These are phyloP conservation scores for Drosophila mojavensis DNA, from an alignment of 1,140 invertebrate species.

Conservation along the genomic window DNA sequence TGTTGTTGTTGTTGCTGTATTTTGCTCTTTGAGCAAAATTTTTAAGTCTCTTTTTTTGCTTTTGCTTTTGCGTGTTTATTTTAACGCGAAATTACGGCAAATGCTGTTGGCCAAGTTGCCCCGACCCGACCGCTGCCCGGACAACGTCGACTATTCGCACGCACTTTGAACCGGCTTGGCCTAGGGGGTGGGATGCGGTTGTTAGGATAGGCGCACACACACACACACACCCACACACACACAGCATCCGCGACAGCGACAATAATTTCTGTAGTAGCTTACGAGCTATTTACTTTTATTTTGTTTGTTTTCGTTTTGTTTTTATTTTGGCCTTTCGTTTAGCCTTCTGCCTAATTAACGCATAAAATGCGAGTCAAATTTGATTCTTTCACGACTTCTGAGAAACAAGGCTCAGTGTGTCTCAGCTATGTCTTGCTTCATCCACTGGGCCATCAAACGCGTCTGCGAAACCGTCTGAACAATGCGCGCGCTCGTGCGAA, in stretches of 20 bases:
- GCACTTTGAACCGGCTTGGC: conserved; percentile 36
- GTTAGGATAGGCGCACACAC: neutral
- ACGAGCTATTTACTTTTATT: conserved; percentile 6
- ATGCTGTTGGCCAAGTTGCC: neutral
- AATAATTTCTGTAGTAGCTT: conserved; percentile 3
- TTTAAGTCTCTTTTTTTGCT: conserved; percentile 4
- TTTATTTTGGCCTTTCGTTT: conserved; percentile 1
- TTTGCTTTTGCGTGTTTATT: conserved; percentile 45
- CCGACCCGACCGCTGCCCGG: conserved; percentile 4
- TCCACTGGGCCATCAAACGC: conserved; percentile 4
- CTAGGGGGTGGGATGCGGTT: neutral
- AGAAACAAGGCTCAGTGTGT: too few relatives aligned
- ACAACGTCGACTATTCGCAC: conserved; percentile 44
- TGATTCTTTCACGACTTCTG: neutral
- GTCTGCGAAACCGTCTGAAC: conserved; percentile 15
- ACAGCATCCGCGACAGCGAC: conserved; percentile 16
- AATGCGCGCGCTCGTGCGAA: conserved; percentile 32
- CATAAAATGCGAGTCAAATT: conserved; percentile 29
- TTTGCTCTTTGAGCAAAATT: conserved; percentile 45
- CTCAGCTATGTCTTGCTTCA: too few relatives aligned
- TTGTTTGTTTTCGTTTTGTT: neutral
- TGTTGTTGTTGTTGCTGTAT: conserved; percentile 31
- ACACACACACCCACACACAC: conserved; percentile 2
- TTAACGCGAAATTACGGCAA: conserved; percentile 46
- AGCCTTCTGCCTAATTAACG: conserved; percentile 37